phyloP scores from a whole-genome alignment of 2,113 vertebrate genomes.

The Desmodus rotundus region DNA sequence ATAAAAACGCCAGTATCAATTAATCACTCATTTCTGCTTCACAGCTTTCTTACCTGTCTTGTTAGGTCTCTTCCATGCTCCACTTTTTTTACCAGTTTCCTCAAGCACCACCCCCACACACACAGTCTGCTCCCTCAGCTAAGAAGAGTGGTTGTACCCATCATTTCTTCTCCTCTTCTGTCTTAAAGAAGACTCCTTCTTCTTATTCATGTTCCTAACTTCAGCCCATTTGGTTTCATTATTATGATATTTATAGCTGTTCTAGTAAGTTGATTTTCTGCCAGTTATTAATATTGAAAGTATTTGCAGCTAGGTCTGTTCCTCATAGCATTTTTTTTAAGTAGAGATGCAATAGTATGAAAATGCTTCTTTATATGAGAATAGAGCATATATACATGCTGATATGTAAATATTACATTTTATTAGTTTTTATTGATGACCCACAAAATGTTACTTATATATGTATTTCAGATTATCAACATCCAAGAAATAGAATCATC shows the following conservation, averaged over 20 bases:
- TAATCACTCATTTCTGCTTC: not conserved
- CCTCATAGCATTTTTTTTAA: not conserved
- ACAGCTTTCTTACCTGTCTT: not conserved
- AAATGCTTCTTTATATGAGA: slow-evolving; percentile 7
- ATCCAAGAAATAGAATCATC: slow-evolving; percentile 89
- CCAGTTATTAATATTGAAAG: not conserved
- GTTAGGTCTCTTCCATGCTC: not conserved
- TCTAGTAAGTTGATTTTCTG: not conserved
- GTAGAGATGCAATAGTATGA: not conserved
- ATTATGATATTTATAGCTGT: not conserved
- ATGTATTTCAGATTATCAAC: slow-evolving; percentile 82
- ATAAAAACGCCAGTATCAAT: not conserved
- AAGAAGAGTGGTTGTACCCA: not conserved
- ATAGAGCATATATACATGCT: not conserved
- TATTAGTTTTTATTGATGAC: not conserved
- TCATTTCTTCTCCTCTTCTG: not conserved
- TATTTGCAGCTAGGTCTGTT: not conserved
- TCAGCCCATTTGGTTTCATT: not conserved
- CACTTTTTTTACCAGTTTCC: not conserved
- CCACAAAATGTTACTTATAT: slow-evolving; percentile 9
- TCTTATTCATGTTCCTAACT: not conserved
- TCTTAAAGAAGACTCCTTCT: not conserved
- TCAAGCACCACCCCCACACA: not conserved
- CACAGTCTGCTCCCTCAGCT: not conserved
- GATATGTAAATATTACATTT: not conserved